Evolutionary conservation across 2,888 invertebrate species (phyloP).

Genomic region (Prosapia bicincta): DNA sequence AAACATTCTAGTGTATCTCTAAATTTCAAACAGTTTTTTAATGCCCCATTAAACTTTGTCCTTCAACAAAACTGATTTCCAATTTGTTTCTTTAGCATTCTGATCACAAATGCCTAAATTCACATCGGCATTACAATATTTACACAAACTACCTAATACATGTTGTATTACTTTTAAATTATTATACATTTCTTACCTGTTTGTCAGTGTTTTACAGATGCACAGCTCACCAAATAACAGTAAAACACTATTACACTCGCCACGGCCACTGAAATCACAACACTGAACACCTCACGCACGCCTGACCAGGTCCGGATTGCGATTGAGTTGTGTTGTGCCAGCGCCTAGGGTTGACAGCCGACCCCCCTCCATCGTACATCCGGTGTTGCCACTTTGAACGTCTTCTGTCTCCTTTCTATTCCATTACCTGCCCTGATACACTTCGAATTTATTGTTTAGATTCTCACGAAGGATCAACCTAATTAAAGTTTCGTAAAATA

Average conservation of each 20-base stretch:
- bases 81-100: too few relatives aligned
- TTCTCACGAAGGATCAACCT: not conserved
- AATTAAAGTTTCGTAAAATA: not conserved
- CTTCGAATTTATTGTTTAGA: not conserved
- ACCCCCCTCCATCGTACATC: not conserved
- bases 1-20: too few relatives aligned
- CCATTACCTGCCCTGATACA: not conserved
- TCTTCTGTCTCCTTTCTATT: not conserved
- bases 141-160: too few relatives aligned
- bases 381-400: not conserved
- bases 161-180: too few relatives aligned
- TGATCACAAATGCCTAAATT: too few relatives aligned
- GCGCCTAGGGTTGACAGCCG: slow-evolving; percentile 16
- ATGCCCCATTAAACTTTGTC: too few relatives aligned
- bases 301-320: not conserved
- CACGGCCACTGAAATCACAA: not conserved
- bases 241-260: not conserved
- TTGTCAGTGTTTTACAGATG: not conserved
- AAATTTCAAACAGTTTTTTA: too few relatives aligned
- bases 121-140: too few relatives aligned
- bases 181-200: too few relatives aligned
- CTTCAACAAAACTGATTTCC: too few relatives aligned
- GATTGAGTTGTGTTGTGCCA: slow-evolving; percentile 8
- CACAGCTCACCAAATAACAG: not conserved
- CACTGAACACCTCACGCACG: not conserved